These are phyloP conservation scores for Oconnorella tubifera DNA, from an alignment of 2,888 invertebrate species.

Conservation along the genomic window DNA sequence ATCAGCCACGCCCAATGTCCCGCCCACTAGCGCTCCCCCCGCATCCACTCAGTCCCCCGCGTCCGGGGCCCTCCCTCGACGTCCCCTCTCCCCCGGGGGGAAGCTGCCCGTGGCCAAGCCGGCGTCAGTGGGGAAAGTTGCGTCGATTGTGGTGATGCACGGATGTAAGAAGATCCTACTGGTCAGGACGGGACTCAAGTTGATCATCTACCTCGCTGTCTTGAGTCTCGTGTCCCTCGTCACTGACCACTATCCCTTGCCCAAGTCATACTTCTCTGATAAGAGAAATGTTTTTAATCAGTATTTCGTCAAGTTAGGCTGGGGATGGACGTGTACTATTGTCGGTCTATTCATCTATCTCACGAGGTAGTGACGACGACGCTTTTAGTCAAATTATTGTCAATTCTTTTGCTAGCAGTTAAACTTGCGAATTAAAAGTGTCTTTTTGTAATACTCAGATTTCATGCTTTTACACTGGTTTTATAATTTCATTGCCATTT, in stretches of 20 bases:
- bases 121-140: conserved; percentile 74
- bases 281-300: conserved; percentile 87
- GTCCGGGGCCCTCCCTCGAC: not conserved
- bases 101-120: conserved; percentile 74
- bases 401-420: too few relatives aligned
- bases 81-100: too few relatives aligned
- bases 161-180: conserved; percentile 83
- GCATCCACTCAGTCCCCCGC: too few relatives aligned
- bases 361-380: conserved; percentile 65
- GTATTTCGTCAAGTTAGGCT: conserved; percentile 92
- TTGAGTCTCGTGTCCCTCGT: conserved; percentile 80
- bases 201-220: conserved; percentile 77
- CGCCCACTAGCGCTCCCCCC: too few relatives aligned
- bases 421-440: too few relatives aligned
- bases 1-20: too few relatives aligned
- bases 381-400: not conserved
- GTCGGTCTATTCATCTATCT: conserved; percentile 75
- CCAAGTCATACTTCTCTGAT: conserved; percentile 72
- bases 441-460: too few relatives aligned
- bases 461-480: too few relatives aligned
- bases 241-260: conserved; percentile 80
- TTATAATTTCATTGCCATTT: too few relatives aligned
- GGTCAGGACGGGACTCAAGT: conserved; percentile 75
- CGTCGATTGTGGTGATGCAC: conserved; percentile 77
- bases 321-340: conserved; percentile 89